Base-by-base conservation (phyloP, 2,888 invertebrate genomes). In the Thalpophila matura region DNA sequence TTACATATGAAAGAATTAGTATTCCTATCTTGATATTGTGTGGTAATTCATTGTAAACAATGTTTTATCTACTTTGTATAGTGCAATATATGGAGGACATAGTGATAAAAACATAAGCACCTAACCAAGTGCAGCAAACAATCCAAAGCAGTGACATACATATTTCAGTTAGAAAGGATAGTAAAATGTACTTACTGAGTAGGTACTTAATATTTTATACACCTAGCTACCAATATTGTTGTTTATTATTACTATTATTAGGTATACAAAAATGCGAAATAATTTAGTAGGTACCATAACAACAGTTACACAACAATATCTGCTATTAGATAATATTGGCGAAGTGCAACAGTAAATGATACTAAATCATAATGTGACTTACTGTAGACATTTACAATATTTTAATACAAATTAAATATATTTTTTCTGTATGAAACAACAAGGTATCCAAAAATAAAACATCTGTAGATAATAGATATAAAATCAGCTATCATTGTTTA, bases 381-480 rank as follows among this genome's bases (percentile, higher is more conserved):
- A 61, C 38, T 38, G 14, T 53, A 63, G 31, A 49, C 49, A 58
- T 59, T 60, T 65, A 53, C 53, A 59, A 59, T 35, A 56, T 54
- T 50, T 29, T 9, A 61, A 54, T 70, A 74, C 26, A 60, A 55
- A 66, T 50, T 40, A 63, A 63, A 66, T 60, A 68, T 35, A 54
- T 56, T 47, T 35, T 42, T 64, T 74, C 49, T 50, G 43, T 64
- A 61, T 59, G 53, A 65, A 61, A 62, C 24, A 67, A 77, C 57
- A 74, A 65, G 38, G 33, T 42, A 53, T 74, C 61, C 38, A 77
- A 77, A 77, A 77, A 77, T 62, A 74, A 67, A 76, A 47, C 24
- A 35, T 77, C 31, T 57, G 38, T 59, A 69, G 56, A 69, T 56
- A 57, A 22, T 38, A 64, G 42, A 57, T 60, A 67, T 46, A 70